Evolutionary conservation across 1,140 invertebrate genomes (phyloP).

Genomic region (Ridgeia piscesae): DNA sequence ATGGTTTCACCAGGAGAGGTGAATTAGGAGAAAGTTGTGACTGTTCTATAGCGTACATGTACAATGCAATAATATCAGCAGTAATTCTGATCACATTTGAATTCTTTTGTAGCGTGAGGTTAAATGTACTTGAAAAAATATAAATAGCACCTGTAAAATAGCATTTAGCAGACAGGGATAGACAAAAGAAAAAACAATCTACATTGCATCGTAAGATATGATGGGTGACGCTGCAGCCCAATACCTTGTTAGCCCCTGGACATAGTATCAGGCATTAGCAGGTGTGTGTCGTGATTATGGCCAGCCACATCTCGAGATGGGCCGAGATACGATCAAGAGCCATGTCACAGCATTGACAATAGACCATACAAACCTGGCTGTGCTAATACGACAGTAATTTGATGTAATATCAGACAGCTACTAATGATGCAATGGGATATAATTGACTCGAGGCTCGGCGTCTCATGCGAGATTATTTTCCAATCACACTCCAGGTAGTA

Average conservation of each 20-base stretch:
- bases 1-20: not conserved
- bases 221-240: not conserved
- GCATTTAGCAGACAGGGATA: not conserved
- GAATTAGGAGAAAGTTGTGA: not conserved
- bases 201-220: not conserved
- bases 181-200: not conserved
- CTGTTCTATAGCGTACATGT: not conserved
- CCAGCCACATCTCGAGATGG: not conserved
- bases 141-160: not conserved
- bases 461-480: not conserved
- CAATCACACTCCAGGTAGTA: not conserved
- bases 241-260: not conserved
- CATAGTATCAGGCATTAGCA: not conserved
- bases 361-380: not conserved
- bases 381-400: not conserved
- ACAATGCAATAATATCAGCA: no score
- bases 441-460: not conserved
- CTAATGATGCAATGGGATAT: not conserved
- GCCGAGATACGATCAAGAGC: not conserved
- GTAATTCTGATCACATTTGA: not conserved
- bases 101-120: not conserved
- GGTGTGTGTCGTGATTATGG: not conserved
- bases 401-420: not conserved
- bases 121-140: not conserved
- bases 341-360: not conserved